Evolutionary conservation across 2,888 invertebrate genomes (phyloP).

Genomic region (Punctoribates punctum): DNA sequence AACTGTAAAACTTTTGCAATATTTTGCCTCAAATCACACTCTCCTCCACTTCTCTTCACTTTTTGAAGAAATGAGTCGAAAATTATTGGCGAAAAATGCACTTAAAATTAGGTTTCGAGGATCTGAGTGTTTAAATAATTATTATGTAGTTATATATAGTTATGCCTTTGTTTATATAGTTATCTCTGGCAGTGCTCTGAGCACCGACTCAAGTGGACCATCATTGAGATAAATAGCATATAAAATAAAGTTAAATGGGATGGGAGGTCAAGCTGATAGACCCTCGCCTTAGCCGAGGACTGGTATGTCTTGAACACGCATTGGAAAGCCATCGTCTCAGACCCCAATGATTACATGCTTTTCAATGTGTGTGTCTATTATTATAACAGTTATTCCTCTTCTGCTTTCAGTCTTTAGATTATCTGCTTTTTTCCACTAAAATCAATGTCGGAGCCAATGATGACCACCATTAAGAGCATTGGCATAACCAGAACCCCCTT

Average conservation of each 20-base stretch:
- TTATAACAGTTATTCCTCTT: not conserved
- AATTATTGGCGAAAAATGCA: not conserved
- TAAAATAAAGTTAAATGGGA: not conserved
- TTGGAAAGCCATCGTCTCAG: no score
- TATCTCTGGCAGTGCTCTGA: not conserved
- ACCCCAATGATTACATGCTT: conserved; percentile 5
- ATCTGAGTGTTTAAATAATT: not conserved
- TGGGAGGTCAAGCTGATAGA: not conserved
- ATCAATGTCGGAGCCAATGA: conserved; percentile 1
- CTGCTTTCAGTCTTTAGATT: not conserved
- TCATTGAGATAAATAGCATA: not conserved
- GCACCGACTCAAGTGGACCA: not conserved
- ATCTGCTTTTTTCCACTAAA: not conserved
- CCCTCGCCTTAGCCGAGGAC: not conserved
- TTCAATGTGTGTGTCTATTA: not conserved
- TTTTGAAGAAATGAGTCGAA: not conserved
- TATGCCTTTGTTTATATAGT: no score
- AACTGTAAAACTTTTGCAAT: no score
- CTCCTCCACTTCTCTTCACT: not conserved
- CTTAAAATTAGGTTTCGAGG: no score
- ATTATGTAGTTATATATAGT: not conserved
- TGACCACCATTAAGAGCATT: not conserved
- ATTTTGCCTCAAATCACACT: no score
- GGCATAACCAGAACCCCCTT: no score
- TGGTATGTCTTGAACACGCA: no score